Evolutionary conservation across 2,113 vertebrate genomes (phyloP), one percentile per base, ranked within the genome.

Genomic region (Lepus timidus): DNA sequence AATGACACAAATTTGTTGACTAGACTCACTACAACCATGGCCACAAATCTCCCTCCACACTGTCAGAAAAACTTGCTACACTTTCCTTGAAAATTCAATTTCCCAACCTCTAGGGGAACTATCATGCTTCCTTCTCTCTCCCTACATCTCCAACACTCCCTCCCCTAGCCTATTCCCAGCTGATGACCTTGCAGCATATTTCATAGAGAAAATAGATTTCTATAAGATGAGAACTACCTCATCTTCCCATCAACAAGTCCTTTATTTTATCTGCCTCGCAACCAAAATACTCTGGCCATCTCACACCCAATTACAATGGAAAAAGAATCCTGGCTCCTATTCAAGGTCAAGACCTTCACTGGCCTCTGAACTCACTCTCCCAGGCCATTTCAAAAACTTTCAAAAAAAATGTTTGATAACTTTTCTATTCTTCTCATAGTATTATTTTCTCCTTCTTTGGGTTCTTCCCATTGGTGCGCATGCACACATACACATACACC

Each of bases 31-130:
- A 52, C 67, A 93, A 92, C 89, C 64, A 90, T 31, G 82, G 52
- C 94, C 85, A 95, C 96, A 97, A 96, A 97, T 96, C 95, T 97
- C 95, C 81, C 95, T 95, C 82, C 68, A 80, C 51, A 31, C 71
- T 95, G 88, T 94, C 96, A 96, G 92, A 58, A 80, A 90, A 93
- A 65, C 64, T 88, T 90, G 95, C 92, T 88, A 36, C 14, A 52
- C 74, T 94, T 93, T 73, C 90, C 82, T 39, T 87, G 96, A 97
- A 96, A 96, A 96, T 96, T 92, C 95, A 96, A 93, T 95, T 96
- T 96, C 55, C 70, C 82, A 81, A 7, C 84, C 96, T 96, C 96
- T 85, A 84, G 95, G 94, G 92, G 96, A 88, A 39, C 90, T 16
- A 78, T 78, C 81, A 52, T 29, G 90, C 87, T 87, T 96, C 33